Percentiles rank a stretch among this genome's conserved stretches.
Conservation (phyloP, 2,797 vertebrate genomes). For the Peromyscus attwateri region DNA sequence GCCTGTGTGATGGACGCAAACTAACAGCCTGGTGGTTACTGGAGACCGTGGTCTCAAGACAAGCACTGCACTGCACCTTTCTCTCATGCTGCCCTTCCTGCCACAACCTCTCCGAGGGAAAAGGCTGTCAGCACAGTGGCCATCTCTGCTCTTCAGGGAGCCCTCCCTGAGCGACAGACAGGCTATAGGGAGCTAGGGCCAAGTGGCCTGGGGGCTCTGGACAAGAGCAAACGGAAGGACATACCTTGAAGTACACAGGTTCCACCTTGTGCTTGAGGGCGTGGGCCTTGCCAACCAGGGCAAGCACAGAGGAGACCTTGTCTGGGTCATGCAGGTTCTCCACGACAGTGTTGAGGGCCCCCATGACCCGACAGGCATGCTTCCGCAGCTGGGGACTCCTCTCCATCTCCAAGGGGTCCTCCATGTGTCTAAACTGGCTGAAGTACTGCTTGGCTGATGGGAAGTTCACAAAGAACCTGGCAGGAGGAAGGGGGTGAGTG, state of each 20-base stretch:
- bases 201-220: background rate
- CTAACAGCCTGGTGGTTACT: background rate
- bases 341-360: conserved; percentile 96
- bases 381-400: conserved; percentile 94
- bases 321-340: conserved; percentile 96
- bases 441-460: conserved; percentile 98
- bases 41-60: background rate
- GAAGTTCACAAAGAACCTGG: conserved; percentile 98
- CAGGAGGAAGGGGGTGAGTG: background rate
- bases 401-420: conserved; percentile 97
- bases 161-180: background rate
- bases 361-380: conserved; percentile 96
- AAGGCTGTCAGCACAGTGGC: background rate
- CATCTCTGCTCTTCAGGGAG: background rate
- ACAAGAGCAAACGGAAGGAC: fast-evolving
- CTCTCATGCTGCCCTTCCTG: background rate
- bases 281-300: conserved; percentile 96
- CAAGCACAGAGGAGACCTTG: conserved; percentile 95
- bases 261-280: conserved; percentile 99
- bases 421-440: conserved; percentile 98
- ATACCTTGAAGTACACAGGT: conserved; percentile 97
- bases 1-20: background rate
- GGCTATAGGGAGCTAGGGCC: background rate
- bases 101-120: too few species aligned
- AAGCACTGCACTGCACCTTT: background rate